Percentiles rank a stretch among this genome's conserved stretches.
phyloP scores from a whole-genome alignment of 2,888 invertebrate species.

The Gerris lacustris region DNA sequence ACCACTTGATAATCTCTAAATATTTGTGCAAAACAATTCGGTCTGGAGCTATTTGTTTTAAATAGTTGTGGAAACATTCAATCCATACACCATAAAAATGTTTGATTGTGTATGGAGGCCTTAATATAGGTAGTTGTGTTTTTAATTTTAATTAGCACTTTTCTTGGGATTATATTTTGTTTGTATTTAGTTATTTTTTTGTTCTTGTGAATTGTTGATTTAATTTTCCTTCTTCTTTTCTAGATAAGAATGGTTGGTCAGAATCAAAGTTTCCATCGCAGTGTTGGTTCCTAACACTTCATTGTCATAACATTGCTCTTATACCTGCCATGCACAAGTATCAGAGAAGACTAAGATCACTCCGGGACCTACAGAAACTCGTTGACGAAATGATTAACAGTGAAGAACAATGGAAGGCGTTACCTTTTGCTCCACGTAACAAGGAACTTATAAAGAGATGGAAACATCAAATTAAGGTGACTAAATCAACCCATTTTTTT shows the following conservation, averaged over 20 bases:
- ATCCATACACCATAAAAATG: too few species aligned
- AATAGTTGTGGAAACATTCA: too few species aligned
- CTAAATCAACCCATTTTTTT: background rate
- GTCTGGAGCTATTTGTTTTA: too few species aligned
- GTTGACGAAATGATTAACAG: conserved; percentile 66
- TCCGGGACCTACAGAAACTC: conserved; percentile 76
- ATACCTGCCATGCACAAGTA: conserved; percentile 80
- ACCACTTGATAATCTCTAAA: too few species aligned
- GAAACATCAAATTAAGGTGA: conserved; percentile 66
- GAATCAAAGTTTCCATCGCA: conserved; percentile 88
- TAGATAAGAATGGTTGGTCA: conserved; percentile 43
- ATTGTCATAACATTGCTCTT: conserved; percentile 84
- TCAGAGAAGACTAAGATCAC: conserved; percentile 57
- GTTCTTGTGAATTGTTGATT: too few species aligned
- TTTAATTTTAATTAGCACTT: too few species aligned
- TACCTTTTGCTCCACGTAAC: conserved; percentile 62
- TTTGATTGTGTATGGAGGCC: too few species aligned
- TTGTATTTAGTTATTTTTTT: too few species aligned
- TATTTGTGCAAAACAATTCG: too few species aligned
- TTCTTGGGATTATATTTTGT: too few species aligned
- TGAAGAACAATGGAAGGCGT: conserved; percentile 70
- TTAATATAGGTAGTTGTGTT: too few species aligned
- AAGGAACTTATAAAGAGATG: conserved; percentile 72
- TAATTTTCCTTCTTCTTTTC: background rate
- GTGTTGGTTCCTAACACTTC: conserved; percentile 92